These are phyloP conservation scores for Paradoxurus hermaphroditus DNA, from an alignment of 2,113 vertebrate genomes.

Conservation along the genomic window DNA sequence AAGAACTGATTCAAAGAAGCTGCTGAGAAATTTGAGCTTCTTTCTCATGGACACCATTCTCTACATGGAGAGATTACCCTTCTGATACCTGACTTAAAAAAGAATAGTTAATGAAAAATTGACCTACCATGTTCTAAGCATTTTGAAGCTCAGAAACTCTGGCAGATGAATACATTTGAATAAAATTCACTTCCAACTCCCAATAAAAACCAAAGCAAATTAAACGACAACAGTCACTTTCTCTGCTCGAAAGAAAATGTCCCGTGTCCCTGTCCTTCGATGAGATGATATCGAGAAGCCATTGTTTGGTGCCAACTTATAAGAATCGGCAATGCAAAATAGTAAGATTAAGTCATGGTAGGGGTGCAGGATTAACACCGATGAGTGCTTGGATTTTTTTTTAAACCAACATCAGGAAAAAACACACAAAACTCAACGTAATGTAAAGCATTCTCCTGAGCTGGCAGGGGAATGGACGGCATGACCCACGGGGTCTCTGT, in stretches of 20 bases:
- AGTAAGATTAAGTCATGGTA: conserved; percentile 13
- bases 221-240: not conserved
- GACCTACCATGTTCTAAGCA: not conserved
- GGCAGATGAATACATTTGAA: not conserved
- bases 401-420: conserved; percentile 43
- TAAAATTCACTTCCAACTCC: not conserved
- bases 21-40: not conserved
- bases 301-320: not conserved
- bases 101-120: not conserved
- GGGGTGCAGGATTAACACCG: conserved; percentile 21
- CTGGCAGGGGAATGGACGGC: conserved; percentile 30
- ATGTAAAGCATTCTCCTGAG: not conserved
- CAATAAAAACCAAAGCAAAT: not conserved
- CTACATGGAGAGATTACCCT: rapidly evolving
- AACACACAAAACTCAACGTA: conserved; percentile 2
- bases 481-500: conserved; percentile 24
- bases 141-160: not conserved
- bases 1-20: not conserved
- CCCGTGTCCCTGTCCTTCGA: not conserved
- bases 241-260: not conserved
- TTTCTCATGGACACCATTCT: not conserved
- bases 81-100: not conserved
- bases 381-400: conserved; percentile 34
- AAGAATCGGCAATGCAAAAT: conserved; percentile 42
- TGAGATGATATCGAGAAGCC: not conserved